phyloP scores from a whole-genome alignment of 2,797 vertebrate genomes.

The Cetoscarus ocellatus region DNA sequence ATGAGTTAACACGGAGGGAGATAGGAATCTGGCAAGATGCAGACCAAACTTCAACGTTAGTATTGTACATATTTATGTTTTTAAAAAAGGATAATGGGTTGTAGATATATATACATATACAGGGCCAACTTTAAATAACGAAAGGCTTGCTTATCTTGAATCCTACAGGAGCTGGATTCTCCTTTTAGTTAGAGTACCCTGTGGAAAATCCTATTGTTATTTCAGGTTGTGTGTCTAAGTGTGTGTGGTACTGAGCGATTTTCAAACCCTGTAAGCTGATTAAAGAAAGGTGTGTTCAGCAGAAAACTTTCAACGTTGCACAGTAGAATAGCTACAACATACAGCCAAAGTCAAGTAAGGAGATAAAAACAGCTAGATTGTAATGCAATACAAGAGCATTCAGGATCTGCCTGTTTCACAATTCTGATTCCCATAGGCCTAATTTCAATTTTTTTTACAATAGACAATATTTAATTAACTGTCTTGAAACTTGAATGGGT shows the following conservation, averaged over 20 bases:
- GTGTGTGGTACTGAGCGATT: constrained; percentile 44
- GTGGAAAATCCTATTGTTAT: constrained; percentile 28
- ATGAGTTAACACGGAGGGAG: constrained; percentile 10
- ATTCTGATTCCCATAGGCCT: no score
- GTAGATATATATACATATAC: constrained; percentile 3
- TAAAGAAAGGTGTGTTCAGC: constrained; percentile 72
- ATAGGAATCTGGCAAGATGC: constrained; percentile 18
- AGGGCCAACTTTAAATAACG: constrained; percentile 5
- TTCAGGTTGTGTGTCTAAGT: constrained; percentile 30
- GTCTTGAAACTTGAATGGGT: no score
- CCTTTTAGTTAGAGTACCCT: constrained; percentile 22
- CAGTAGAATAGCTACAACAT: constrained; percentile 19
- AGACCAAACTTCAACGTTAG: constrained; percentile 5
- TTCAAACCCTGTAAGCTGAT: constrained; percentile 70
- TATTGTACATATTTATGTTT: background rate
- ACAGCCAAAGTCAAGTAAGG: constrained; percentile 28
- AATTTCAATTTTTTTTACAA: no score
- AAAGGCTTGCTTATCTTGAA: constrained; percentile 5
- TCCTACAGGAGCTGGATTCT: constrained; percentile 12
- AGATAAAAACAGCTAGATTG: constrained; percentile 19
- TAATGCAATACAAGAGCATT: constrained; percentile 5
- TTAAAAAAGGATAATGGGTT: background rate
- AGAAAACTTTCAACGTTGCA: constrained; percentile 60
- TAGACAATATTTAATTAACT: no score
- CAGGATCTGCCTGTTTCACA: background rate